phyloP scores from a whole-genome alignment of 2,113 vertebrate species.

The Tetraodon nigroviridis region DNA sequence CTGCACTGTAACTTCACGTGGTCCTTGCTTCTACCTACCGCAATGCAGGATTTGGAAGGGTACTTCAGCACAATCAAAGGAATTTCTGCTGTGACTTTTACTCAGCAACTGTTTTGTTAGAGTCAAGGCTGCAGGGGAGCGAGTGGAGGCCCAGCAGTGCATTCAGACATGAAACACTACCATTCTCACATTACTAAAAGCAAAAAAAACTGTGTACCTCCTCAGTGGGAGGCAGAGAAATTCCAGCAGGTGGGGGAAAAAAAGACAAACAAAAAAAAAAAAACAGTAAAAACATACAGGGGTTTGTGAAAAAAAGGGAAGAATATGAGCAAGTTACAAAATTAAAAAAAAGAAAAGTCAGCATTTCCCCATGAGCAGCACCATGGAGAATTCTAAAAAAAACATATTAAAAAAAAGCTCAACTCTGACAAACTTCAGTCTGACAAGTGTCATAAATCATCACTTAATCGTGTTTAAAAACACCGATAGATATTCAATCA shows the following conservation, averaged over 20 bases:
- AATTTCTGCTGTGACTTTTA: constrained; percentile 38
- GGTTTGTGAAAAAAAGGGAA: not conserved
- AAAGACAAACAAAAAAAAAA: no score
- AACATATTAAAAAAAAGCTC: not conserved
- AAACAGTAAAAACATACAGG: not conserved
- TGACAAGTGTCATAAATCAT: constrained; percentile 56
- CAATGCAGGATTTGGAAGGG: constrained; percentile 56
- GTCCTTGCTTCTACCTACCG: constrained; percentile 61
- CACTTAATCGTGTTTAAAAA: constrained; percentile 65
- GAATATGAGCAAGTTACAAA: not conserved
- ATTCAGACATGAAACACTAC: constrained; percentile 28
- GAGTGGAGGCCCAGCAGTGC: constrained; percentile 33
- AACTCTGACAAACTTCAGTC: constrained; percentile 19
- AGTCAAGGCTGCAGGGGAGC: constrained; percentile 43
- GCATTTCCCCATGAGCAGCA: not conserved
- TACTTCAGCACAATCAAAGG: constrained; percentile 49
- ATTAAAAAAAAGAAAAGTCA: constrained; percentile 19
- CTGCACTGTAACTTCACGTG: constrained; percentile 43
- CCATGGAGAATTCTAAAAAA: no score
- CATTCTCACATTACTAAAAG: constrained; percentile 22
- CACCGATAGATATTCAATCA: constrained; percentile 72
- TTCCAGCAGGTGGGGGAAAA: not conserved
- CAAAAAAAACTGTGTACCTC: constrained; percentile 9
- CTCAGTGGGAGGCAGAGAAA: constrained; percentile 2
- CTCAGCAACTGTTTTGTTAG: constrained; percentile 41